These are phyloP conservation scores for Epinephelus awoara DNA, from an alignment of 2,797 vertebrate genomes.

Conservation along the genomic window DNA sequence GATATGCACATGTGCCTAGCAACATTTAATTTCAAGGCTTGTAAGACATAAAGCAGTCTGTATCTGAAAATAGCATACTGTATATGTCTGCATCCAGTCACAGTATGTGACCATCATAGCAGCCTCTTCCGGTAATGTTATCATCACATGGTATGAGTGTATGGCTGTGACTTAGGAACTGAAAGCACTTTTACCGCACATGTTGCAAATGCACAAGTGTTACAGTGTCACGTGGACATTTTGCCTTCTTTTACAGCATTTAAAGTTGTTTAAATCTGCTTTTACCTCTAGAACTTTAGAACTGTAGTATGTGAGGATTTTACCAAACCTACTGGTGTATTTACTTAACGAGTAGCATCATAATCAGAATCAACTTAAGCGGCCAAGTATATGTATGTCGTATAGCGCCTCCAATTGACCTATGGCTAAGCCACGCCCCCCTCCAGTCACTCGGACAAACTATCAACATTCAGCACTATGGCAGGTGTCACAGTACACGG, in stretches of 20 bases:
- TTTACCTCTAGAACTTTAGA: background rate
- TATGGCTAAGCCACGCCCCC: too few species aligned
- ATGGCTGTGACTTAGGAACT: background rate
- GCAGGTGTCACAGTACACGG: too few species aligned
- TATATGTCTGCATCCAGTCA: background rate
- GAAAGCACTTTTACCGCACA: background rate
- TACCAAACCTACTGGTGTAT: too few species aligned
- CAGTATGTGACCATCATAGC: constrained; percentile 10
- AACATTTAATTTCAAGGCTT: background rate
- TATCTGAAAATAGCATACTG: background rate
- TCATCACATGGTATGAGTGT: background rate
- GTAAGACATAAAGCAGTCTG: background rate
- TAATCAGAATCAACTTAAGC: too few species aligned
- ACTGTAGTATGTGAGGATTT: too few species aligned
- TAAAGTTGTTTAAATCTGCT: background rate
- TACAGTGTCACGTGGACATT: background rate
- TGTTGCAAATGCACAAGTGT: background rate
- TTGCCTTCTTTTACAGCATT: background rate
- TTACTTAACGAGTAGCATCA: too few species aligned
- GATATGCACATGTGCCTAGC: constrained; percentile 53
- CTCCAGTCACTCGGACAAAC: too few species aligned
- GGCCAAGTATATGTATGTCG: too few species aligned
- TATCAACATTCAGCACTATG: too few species aligned
- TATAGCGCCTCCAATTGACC: too few species aligned
- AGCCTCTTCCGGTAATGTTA: constrained; percentile 6